These are phyloP conservation scores for Threskiornis aethiopicus DNA, from an alignment of 2,797 vertebrate species.

Conservation along the genomic window DNA sequence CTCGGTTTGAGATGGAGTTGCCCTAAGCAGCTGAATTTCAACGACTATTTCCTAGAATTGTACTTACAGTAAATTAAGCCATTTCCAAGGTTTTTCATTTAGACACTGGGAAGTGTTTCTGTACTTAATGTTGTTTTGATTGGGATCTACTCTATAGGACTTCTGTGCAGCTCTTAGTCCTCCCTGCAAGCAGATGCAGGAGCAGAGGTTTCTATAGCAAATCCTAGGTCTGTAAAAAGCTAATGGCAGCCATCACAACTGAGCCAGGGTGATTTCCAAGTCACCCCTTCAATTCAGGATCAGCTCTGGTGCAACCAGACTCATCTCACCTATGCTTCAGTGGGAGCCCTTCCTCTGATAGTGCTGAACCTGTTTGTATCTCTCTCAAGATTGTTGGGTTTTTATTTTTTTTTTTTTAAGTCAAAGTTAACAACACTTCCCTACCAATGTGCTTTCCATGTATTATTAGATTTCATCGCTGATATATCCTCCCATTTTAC, in stretches of 20 bases:
- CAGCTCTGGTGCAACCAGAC: neutral
- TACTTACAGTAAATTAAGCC: neutral
- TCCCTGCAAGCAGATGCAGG: neutral
- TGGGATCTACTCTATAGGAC: neutral
- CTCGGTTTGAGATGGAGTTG: neutral
- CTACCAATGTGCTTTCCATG: accelerated
- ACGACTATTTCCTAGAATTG: neutral
- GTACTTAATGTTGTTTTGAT: neutral
- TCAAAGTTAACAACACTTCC: neutral
- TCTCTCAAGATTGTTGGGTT: neutral
- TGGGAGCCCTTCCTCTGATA: neutral
- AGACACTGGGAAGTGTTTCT: neutral
- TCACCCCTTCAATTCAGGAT: neutral
- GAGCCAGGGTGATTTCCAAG: neutral
- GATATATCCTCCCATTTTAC: neutral
- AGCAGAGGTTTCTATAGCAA: neutral
- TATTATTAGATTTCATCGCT: neutral
- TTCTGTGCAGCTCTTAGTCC: neutral
- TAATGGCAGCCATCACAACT: neutral
- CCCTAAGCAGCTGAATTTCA: neutral
- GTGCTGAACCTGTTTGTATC: neutral
- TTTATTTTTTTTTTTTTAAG: neutral
- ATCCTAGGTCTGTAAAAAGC: neutral
- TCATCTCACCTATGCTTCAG: neutral
- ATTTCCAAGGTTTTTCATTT: neutral